Evolutionary conservation across 2,113 vertebrate species (phyloP).

Genomic region (Prolemur simus): DNA sequence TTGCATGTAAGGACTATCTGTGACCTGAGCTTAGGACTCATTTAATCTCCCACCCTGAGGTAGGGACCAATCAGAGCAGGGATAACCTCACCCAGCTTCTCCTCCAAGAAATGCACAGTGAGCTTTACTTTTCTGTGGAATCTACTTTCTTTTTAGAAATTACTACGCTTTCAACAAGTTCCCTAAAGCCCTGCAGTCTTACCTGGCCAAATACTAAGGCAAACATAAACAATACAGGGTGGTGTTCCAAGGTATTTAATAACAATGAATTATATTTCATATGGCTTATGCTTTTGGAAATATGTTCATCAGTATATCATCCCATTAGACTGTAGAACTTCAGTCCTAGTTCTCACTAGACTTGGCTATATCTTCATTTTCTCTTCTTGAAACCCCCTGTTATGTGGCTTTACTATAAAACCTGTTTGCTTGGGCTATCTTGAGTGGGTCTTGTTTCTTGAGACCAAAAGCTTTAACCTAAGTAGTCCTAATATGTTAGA

Average conservation of each 20-base stretch:
- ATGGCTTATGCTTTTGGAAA: not conserved
- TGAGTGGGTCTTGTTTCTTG: not conserved
- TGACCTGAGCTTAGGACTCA: not conserved
- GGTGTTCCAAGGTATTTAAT: not conserved
- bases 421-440: not conserved
- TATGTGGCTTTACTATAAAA: not conserved
- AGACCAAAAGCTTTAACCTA: constrained; percentile 15
- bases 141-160: constrained; percentile 27
- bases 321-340: not conserved
- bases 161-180: not conserved
- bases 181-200: not conserved
- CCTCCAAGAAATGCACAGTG: not conserved
- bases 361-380: not conserved
- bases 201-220: not conserved
- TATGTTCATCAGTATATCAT: not conserved
- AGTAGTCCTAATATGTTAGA: not conserved
- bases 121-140: not conserved
- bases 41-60: not conserved
- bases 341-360: not conserved
- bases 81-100: not conserved
- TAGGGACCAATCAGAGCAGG: not conserved
- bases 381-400: not conserved
- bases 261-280: not conserved
- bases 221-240: not conserved
- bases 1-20: not conserved